Evolutionary conservation across 2,113 vertebrate species (phyloP), one percentile per base, ranked within the genome.

Genomic region (Murina feae): DNA sequence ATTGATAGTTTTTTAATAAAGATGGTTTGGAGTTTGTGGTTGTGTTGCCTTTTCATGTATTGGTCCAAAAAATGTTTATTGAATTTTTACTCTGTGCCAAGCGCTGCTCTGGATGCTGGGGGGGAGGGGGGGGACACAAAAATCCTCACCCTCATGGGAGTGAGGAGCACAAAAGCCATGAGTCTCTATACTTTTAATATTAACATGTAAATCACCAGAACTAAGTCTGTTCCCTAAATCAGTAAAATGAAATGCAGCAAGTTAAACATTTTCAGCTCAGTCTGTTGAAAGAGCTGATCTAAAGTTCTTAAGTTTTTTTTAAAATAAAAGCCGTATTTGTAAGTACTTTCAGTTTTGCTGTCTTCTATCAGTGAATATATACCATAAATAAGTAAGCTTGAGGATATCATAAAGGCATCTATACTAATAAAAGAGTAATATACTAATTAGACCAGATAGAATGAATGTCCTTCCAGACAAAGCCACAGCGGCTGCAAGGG

Each of bases 1-100:
- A 82, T 91, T 58, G 44, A 53, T 72, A 90, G 58, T 90, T 96
- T 96, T 97, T 95, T 93, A 97, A 95, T 97, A 97, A 97, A 97
- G 91, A 80, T 86, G 39, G 21, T 83, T 83, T 91, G 65, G 65
- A 92, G 23, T 79, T 95, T 95, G 58, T 28, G 53, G 32, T 94
- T 72, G 30, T 94, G 72, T 76, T 95, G 44, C 47, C 84, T 84
- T 83, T 96, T 75, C 42, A n/a, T 76, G 30, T 28, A 58, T 69
- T 88, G 17, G 28, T 60, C 86, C 44, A 39, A 51, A 32, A 92
- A 74, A n/a, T 37, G 72, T 32, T 76, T 83, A 72, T 18, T 86
- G 49, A 74, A 32, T 92, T 83, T 94, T 60, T 80, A 39, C 25
- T 35, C 55, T 94, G 35, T 94, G 44, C 49, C n/a, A 91, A 20